Evolutionary conservation across 2,888 invertebrate species (phyloP).

Genomic region (Tipula helvola): DNA sequence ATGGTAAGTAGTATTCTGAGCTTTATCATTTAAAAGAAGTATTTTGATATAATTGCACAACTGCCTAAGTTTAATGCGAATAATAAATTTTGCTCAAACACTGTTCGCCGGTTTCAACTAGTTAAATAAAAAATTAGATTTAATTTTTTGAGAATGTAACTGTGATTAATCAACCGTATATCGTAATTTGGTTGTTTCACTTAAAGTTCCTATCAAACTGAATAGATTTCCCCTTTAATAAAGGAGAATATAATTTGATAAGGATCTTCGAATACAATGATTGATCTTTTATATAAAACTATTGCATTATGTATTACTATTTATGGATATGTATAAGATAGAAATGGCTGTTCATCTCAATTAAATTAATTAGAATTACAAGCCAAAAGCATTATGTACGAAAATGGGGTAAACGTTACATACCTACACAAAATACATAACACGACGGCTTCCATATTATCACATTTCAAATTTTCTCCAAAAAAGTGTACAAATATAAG

Average conservation of each 20-base stretch:
- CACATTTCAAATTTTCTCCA: neutral
- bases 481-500: constrained; percentile 14
- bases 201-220: too few relatives aligned
- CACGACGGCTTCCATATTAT: neutral
- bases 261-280: neutral
- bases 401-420: neutral
- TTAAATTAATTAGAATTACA: neutral
- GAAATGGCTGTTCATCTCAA: neutral
- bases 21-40: too few relatives aligned
- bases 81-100: too few relatives aligned
- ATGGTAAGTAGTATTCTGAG: too few relatives aligned
- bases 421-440: neutral
- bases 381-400: neutral
- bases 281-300: neutral
- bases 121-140: too few relatives aligned
- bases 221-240: neutral
- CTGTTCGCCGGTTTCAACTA: too few relatives aligned
- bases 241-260: neutral
- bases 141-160: too few relatives aligned
- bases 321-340: neutral
- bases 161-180: too few relatives aligned
- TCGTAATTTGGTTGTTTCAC: too few relatives aligned
- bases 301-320: neutral
- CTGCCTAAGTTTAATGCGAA: too few relatives aligned
- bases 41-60: too few relatives aligned